Base-by-base conservation (phyloP, 2,888 invertebrate genomes). In the Trichogramma dendrolimi region DNA sequence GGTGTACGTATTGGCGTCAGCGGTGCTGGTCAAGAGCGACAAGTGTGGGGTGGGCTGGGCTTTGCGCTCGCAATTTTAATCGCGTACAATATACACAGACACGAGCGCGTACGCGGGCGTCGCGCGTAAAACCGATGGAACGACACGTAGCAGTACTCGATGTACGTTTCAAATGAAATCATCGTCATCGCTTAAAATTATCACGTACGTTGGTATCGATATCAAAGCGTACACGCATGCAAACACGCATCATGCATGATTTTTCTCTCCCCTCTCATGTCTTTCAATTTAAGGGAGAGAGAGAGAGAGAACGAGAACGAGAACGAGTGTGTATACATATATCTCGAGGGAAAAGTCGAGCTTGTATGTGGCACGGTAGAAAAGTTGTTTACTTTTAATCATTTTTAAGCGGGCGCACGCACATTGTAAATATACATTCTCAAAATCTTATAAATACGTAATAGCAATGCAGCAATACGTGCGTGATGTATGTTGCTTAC, bases 361-460 rank as follows among this genome's bases (percentile, higher is more conserved):
- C 27, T 27, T 27, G 27, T 27, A 27, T 27, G 27, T 27, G 27
- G 50, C 51, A 14, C 54, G 53, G 46, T 5, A 51, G 41, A 40
- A 49, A 10, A 54, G 47, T 52, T 69, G 72, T 76, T 76, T 76
- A 70, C 71, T 69, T 75, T 76, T 76, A 74, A 76, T 76, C 72
- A 72, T 74, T 73, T 73, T 72, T 73, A 68, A 66, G 67, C 59
- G 57, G 60, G 56, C 63, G 60, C 65, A 62, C 55, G 63, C 67
- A 63, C 62, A 10, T 38, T 63, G 54, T 27, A 27, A 27, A 27
- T 27, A 72, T 27, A 27, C 27, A 27, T 27, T 27, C 68, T 67
- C 68, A 71, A 75, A 76, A 75, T 76, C 72, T 76, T 73, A 76
- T 78, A 76, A 77, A 78, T 77, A 76, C 72, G 73, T 76, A 73